Percentiles rank a stretch among this genome's conserved stretches.
Evolutionary conservation across 2,797 vertebrate species (phyloP).

Genomic region (Varecia variegata): DNA sequence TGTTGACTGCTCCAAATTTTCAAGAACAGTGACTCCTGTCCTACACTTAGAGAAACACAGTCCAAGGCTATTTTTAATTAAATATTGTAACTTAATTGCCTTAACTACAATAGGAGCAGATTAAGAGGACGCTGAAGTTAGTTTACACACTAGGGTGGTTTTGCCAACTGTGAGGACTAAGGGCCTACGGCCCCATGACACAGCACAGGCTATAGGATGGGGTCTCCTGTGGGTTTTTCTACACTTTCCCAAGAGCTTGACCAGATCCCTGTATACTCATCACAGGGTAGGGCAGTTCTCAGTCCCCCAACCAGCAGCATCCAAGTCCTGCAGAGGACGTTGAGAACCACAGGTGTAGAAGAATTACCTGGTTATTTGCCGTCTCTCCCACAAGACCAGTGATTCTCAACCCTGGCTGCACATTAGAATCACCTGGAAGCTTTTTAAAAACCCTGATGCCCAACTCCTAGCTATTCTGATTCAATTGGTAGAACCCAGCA

Average conservation of each 20-base stretch:
- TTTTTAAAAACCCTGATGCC: neutral
- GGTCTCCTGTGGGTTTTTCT: neutral
- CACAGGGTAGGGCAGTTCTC: neutral
- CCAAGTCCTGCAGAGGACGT: neutral
- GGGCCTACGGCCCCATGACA: no score
- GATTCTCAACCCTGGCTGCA: neutral
- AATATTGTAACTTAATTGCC: neutral
- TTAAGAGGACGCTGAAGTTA: neutral
- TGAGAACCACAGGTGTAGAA: neutral
- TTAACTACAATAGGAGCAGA: neutral
- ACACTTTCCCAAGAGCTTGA: accelerated
- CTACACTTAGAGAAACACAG: neutral
- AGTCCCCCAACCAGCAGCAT: neutral
- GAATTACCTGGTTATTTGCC: neutral
- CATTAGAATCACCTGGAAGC: neutral
- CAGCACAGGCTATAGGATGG: neutral
- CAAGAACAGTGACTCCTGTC: neutral
- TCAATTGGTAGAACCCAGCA: neutral
- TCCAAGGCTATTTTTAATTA: neutral
- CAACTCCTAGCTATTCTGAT: neutral
- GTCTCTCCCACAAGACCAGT: neutral
- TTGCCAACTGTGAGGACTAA: neutral
- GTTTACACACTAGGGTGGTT: neutral
- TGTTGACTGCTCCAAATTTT: neutral
- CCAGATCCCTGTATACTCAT: neutral